Evolutionary conservation across 2,113 vertebrate species (phyloP).

Genomic region (Protobothrops flavoviridis): DNA sequence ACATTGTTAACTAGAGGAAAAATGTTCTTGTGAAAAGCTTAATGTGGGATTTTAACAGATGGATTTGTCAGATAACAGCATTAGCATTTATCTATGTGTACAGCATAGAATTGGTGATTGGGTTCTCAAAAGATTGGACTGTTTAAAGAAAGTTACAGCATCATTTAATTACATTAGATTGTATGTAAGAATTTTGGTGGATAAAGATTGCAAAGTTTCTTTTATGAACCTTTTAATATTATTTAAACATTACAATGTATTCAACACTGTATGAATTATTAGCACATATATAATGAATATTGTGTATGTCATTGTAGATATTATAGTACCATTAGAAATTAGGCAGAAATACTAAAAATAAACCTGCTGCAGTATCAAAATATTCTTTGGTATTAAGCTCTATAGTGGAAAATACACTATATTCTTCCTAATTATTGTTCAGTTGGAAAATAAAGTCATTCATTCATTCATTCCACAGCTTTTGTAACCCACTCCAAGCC

Average conservation of each 20-base stretch:
- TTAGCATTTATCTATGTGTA: neutral
- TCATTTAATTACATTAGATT: neutral
- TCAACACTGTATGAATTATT: neutral
- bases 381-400: neutral
- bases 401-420: neutral
- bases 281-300: neutral
- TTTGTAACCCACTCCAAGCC: neutral
- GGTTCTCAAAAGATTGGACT: neutral
- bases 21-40: neutral
- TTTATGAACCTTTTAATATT: neutral
- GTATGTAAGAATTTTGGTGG: neutral
- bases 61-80: neutral
- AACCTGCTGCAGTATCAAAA: neutral
- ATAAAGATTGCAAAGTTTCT: neutral
- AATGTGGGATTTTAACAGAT: neutral
- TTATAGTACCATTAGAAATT: neutral
- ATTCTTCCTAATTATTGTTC: neutral
- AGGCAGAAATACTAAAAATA: neutral
- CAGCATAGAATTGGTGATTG: neutral
- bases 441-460: constrained; percentile 15
- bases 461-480: neutral
- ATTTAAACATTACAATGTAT: neutral
- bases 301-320: neutral
- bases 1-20: neutral
- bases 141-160: neutral